Percentiles rank a stretch among this genome's conserved stretches.
These are phyloP conservation scores for Bombus balteatus DNA, from an alignment of 1,140 invertebrate species.

Conservation along the genomic window DNA sequence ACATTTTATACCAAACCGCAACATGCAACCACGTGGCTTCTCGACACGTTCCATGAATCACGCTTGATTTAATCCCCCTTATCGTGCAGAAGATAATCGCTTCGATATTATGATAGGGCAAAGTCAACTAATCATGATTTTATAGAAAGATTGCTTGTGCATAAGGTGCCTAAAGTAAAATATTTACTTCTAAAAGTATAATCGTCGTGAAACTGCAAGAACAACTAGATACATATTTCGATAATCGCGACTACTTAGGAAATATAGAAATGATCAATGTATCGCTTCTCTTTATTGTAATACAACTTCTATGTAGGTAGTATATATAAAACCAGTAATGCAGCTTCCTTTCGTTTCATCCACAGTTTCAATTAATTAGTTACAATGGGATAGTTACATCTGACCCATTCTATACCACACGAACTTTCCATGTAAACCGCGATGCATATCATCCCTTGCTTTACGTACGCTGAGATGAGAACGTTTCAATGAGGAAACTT, in stretches of 20 bases:
- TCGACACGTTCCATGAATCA: slow-evolving; percentile 24
- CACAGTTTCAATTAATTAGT: background rate
- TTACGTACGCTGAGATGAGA: background rate
- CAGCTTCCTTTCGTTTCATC: background rate
- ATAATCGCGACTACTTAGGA: background rate
- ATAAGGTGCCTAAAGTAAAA: background rate
- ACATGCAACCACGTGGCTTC: slow-evolving; percentile 32
- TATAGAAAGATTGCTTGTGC: background rate
- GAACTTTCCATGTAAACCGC: background rate
- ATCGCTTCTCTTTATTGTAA: background rate
- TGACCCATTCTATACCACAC: background rate
- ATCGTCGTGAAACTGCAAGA: background rate
- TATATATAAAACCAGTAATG: too few relatives aligned
- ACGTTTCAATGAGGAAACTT: background rate
- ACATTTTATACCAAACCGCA: slow-evolving; percentile 19
- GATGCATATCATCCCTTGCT: background rate
- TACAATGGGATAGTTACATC: too few relatives aligned
- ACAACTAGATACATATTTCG: background rate
- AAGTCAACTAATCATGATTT: slow-evolving; percentile 37
- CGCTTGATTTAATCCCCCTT: slow-evolving; percentile 37
- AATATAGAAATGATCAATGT: background rate
- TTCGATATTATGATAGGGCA: background rate
- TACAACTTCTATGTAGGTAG: too few relatives aligned
- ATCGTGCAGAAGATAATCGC: slow-evolving; percentile 47
- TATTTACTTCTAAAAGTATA: background rate